A percentile compares a stretch with the other conserved stretches of the same genome.
phyloP scores from a whole-genome alignment of 2,797 vertebrate genomes.

The Philypnodon macrostomus region DNA sequence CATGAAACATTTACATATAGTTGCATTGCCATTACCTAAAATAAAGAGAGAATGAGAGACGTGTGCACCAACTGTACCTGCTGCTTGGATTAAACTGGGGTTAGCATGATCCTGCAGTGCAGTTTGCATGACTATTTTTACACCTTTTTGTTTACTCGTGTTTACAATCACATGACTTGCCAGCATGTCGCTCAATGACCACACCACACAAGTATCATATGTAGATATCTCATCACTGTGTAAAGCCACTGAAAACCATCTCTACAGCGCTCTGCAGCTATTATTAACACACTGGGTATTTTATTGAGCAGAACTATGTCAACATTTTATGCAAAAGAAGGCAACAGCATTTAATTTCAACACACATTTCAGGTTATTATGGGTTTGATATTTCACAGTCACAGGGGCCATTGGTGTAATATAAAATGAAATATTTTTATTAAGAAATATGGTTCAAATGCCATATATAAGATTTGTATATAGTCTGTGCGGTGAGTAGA shows the following conservation, averaged over 20 bases:
- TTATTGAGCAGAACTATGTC: constrained; percentile 51
- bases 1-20: no score
- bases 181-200: constrained; percentile 26
- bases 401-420: constrained; percentile 62
- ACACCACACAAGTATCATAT: constrained; percentile 24
- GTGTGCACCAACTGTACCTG: neutral
- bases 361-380: constrained; percentile 49
- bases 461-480: constrained; percentile 41
- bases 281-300: constrained; percentile 43
- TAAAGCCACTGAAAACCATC: constrained; percentile 40
- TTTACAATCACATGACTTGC: constrained; percentile 38
- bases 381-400: constrained; percentile 56
- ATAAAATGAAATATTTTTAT: constrained; percentile 58
- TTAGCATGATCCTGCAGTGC: constrained; percentile 9
- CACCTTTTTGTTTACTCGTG: constrained; percentile 30
- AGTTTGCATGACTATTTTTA: constrained; percentile 26
- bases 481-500: constrained; percentile 41
- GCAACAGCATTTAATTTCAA: constrained; percentile 32
- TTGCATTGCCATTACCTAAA: no score
- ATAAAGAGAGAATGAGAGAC: no score
- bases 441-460: constrained; percentile 43
- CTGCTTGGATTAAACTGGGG: neutral
- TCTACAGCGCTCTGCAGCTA: constrained; percentile 59
- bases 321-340: constrained; percentile 68
- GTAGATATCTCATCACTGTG: constrained; percentile 37